phyloP scores from a whole-genome alignment of 1,140 invertebrate species.

The Belonocnema kinseyi region DNA sequence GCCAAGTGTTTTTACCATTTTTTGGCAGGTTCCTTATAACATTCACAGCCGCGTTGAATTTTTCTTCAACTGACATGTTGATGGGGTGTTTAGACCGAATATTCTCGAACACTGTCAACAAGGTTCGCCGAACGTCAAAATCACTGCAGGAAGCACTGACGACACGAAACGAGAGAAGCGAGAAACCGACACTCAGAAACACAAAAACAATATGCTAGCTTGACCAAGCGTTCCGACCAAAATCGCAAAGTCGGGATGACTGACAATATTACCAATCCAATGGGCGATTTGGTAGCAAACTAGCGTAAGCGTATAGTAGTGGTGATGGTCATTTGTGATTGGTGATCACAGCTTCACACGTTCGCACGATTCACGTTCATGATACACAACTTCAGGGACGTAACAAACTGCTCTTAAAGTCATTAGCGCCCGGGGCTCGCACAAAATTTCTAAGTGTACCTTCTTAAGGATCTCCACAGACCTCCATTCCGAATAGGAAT shows the following conservation, averaged over 20 bases:
- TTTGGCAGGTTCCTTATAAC: slow-evolving; percentile 91
- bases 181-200: slow-evolving; percentile 33
- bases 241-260: slow-evolving; percentile 40
- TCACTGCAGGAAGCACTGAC: background rate
- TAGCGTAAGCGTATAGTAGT: no score
- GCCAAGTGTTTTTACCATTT: slow-evolving; percentile 81
- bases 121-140: slow-evolving; percentile 34
- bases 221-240: slow-evolving; percentile 11
- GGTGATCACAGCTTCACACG: no score
- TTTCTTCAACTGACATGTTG: slow-evolving; percentile 85
- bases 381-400: no score
- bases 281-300: slow-evolving; percentile 29
- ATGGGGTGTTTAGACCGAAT: slow-evolving; percentile 44
- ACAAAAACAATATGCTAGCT: slow-evolving; percentile 42
- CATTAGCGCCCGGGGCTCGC: no score
- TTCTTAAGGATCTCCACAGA: no score
- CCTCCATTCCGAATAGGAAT: no score
- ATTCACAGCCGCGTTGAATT: slow-evolving; percentile 91
- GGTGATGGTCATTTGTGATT: no score
- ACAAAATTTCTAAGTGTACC: no score
- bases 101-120: slow-evolving; percentile 34
- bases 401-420: no score
- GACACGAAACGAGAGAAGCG: background rate
- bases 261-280: slow-evolving; percentile 44
- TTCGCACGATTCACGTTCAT: no score